These are phyloP conservation scores for Plecotus auritus DNA, from an alignment of 2,113 vertebrate species.

Conservation along the genomic window DNA sequence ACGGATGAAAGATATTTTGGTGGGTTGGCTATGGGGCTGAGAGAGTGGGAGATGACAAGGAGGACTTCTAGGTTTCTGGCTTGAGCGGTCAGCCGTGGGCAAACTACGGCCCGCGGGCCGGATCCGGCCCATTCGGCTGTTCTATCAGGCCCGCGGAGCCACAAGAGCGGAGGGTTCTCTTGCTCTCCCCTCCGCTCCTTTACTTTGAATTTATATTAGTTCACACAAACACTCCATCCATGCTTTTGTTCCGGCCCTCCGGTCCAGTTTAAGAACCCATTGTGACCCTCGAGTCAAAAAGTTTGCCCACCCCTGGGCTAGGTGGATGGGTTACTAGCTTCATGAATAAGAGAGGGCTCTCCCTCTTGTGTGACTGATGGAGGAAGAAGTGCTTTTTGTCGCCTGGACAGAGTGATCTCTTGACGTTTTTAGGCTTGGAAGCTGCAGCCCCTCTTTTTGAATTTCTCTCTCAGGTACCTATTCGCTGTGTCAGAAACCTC, in stretches of 20 bases:
- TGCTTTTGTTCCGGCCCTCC: too few species aligned
- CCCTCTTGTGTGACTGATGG: not conserved
- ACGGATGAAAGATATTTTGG: not conserved
- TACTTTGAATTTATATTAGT: too few species aligned
- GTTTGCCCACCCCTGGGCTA: too few species aligned
- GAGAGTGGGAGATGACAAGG: not conserved
- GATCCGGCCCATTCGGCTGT: too few species aligned
- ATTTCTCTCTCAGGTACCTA: not conserved
- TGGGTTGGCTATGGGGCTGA: not conserved
- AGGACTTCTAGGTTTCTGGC: not conserved
- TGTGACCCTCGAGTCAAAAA: too few species aligned
- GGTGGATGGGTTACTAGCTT: not conserved
- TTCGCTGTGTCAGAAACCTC: not conserved
- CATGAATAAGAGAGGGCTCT: not conserved
- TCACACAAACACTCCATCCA: too few species aligned
- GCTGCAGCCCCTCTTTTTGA: not conserved
- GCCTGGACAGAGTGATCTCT: not conserved
- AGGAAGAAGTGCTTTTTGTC: not conserved
- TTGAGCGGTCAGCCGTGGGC: too few species aligned
- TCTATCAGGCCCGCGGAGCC: too few species aligned
- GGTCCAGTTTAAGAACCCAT: too few species aligned
- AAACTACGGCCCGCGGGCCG: too few species aligned
- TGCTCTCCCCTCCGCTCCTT: too few species aligned
- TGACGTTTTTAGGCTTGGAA: not conserved
- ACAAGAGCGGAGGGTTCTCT: too few species aligned